These are phyloP conservation scores for Caiman crocodilus DNA, from an alignment of 2,797 vertebrate genomes.

Conservation along the genomic window DNA sequence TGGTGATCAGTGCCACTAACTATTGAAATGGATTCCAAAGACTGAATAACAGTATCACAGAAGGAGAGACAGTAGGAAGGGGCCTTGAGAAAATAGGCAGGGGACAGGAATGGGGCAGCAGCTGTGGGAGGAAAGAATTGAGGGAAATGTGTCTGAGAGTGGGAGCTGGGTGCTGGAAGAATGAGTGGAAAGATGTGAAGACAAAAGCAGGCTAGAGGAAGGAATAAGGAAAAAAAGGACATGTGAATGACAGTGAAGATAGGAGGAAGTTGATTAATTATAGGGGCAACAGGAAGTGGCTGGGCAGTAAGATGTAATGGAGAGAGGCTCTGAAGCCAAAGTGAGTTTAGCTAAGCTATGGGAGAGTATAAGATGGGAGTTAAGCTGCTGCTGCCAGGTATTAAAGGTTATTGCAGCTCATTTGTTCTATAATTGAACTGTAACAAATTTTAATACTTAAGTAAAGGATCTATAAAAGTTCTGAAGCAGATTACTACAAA, in stretches of 20 bases:
- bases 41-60: not conserved
- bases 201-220: not conserved
- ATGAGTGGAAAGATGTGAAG: constrained; percentile 5
- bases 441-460: not conserved
- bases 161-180: not conserved
- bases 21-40: not conserved
- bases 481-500: not conserved
- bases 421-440: not conserved
- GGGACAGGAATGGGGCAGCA: constrained; percentile 13
- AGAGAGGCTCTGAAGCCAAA: not conserved
- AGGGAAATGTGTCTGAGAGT: constrained; percentile 19
- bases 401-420: not conserved
- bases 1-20: not conserved
- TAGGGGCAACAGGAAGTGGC: not conserved
- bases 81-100: constrained; percentile 9
- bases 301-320: not conserved
- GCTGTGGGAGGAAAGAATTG: not conserved
- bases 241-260: not conserved
- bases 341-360: not conserved
- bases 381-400: not conserved
- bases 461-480: not conserved
- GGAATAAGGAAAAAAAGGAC: not conserved
- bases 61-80: constrained; percentile 3
- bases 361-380: not conserved
- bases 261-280: not conserved